A percentile compares a stretch with the other conserved stretches of the same genome.
phyloP scores from a whole-genome alignment of 1,140 invertebrate genomes.

The Drosophila simulans region DNA sequence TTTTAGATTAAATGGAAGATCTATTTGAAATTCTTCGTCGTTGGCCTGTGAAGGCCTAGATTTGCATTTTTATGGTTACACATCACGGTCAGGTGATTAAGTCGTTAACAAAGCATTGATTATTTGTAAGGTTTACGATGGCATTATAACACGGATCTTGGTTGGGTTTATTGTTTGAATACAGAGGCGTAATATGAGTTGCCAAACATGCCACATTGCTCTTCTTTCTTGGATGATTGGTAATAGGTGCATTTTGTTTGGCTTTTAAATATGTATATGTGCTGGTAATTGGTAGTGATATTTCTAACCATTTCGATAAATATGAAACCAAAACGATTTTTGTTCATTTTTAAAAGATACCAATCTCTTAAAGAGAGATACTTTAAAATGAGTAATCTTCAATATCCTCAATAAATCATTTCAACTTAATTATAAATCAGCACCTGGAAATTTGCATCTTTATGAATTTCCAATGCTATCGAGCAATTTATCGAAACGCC shows the following conservation, averaged over 20 bases:
- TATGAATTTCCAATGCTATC: constrained; percentile 11
- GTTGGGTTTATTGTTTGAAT: constrained; percentile 13
- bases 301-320: not conserved
- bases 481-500: constrained; percentile 40
- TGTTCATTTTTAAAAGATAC: not conserved
- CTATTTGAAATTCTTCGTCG: constrained; percentile 17
- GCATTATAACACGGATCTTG: constrained; percentile 35
- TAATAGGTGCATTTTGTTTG: constrained; percentile 1
- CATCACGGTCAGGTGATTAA: constrained; percentile 46
- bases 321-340: not conserved
- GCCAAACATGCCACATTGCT: not conserved
- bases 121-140: constrained; percentile 29
- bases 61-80: constrained; percentile 48
- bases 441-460: constrained; percentile 27
- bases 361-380: not conserved
- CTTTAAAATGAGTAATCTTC: not conserved
- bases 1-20: not conserved
- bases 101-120: constrained; percentile 53
- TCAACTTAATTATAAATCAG: constrained; percentile 15
- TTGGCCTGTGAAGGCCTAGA: constrained; percentile 5
- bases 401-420: constrained; percentile 8
- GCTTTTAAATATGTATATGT: not conserved
- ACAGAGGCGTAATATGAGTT: constrained; percentile 13
- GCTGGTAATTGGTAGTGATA: not conserved
- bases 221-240: not conserved